These are phyloP conservation scores for Eulemur mongoz DNA, from an alignment of 2,797 vertebrate species.

Conservation along the genomic window DNA sequence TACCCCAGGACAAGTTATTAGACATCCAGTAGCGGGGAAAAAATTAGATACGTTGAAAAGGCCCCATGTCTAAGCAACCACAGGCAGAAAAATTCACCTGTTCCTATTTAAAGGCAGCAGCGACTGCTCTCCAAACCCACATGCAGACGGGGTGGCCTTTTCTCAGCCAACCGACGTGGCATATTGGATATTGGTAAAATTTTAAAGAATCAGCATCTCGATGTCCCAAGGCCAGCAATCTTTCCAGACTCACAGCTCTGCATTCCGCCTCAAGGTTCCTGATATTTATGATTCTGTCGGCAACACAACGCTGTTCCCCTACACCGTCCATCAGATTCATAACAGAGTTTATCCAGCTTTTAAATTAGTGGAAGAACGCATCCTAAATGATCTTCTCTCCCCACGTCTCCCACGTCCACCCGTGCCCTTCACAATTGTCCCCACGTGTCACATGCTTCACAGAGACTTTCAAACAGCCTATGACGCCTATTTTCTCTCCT, in stretches of 20 bases:
- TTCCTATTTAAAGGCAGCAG: neutral
- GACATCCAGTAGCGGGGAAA: neutral
- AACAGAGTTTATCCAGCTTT: neutral
- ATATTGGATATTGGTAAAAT: conserved; percentile 50
- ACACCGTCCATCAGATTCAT: neutral
- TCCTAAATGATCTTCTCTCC: neutral
- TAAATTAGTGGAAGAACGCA: conserved; percentile 1
- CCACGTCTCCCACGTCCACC: neutral
- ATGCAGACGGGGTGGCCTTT: neutral
- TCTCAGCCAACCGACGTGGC: conserved; percentile 44
- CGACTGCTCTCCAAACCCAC: rapidly evolving
- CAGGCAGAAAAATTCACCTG: neutral
- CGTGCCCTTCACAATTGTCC: neutral
- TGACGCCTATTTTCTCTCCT: neutral
- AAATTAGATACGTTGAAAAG: conserved; percentile 54
- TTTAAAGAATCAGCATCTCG: neutral
- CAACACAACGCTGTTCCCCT: neutral
- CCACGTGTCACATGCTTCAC: neutral
- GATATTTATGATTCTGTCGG: neutral
- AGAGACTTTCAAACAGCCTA: neutral
- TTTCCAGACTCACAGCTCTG: neutral
- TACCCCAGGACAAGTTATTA: conserved; percentile 53
- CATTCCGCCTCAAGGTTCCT: conserved; percentile 46
- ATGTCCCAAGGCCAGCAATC: conserved; percentile 41
- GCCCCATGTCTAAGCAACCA: neutral